Base-by-base conservation (phyloP, 2,113 vertebrate species). In the Zapornia atra region DNA sequence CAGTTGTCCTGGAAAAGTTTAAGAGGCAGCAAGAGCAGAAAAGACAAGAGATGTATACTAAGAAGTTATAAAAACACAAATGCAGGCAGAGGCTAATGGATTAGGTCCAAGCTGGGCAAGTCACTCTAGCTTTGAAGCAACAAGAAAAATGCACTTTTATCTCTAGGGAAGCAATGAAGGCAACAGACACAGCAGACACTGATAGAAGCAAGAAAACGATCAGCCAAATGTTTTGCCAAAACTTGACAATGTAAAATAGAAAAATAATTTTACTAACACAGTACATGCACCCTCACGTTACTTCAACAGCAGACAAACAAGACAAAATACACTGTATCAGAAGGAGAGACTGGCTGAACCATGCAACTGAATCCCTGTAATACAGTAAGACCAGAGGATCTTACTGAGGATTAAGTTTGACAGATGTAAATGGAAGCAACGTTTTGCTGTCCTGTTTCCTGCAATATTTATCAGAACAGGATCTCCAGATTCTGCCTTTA, bases 1-100 rank as follows among this genome's bases (percentile, higher is more conserved):
- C 77, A 86, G 89, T 11, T 92, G 80, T 78, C 79, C 90, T 86
- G 75, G 71, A 94, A 77, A 92, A 77, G 79, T 77, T 80, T 66
- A 64, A 82, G 79, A 73, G 24, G 46, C 34, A 93, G 79, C 60
- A 86, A 83, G 24, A 94, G 51, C 71, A 90, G 40, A 64, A 66
- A 59, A 86, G 34, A 83, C 28, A 38, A 20, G 19, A 76, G 22
- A n/a, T 26, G 5, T 48, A 63, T 14, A 79, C 29, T 1, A 13
- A 83, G 42, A 82, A 33, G 5, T 53, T 65, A 81, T 11, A 93
- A 86, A 77, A 83, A 24, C 64, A 63, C 17, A 60, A 71, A 26
- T 28, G 38, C 29, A 59, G 83, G 53, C 14, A 73, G 25, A 94
- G 28, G 81, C 5, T 75, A 90, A n/a, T 4, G 34, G 12, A 68